Base-by-base conservation (phyloP, 2,888 invertebrate genomes). In the Plebejus anna region DNA sequence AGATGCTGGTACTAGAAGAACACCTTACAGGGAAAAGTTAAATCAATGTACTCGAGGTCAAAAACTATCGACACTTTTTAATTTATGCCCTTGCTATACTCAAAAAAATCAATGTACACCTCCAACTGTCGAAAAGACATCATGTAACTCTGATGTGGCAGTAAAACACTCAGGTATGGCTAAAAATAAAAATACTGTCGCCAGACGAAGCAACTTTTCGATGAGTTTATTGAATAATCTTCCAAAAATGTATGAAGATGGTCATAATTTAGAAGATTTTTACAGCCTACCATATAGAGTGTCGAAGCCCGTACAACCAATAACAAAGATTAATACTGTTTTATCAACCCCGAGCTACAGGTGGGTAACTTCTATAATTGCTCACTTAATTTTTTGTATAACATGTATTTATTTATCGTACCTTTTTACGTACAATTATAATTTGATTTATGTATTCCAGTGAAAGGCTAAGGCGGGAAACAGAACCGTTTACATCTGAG, bases 391-490 rank as follows among this genome's bases (percentile, higher is more conserved):
- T 47, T 47, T 47, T 22, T 22, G 22, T 22, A 22, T 22, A 22
- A 22, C 22, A 22, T 22, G 22, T 22, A 22, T 22, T 22, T 22
- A 22, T 22, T 22, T 22, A 22, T 22, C 22, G 51, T 55, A 55
- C 55, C 16, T 55, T 55, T 16, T 55, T 55, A 55, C 55, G 16
- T 55, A 55, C 4, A 47, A 16, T 55, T 55, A 55, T 83, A 84
- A 79, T 82, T 81, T 80, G 84, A 81, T 78, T 81, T 83, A 38
- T 81, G 70, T 32, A 66, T 77, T n/a, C 81, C 79, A 88, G 87
- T 80, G 79, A 84, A 79, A 86, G 88, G 82, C 83, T 83, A 82
- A 87, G 85, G 82, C 87, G 90, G 78, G 83, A 84, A 78, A 71
- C 80, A 76, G 82, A 86, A 77, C 81, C 86, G 79, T 79, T 79